Evolutionary conservation across 2,113 vertebrate genomes (phyloP).

Genomic region (Microtus ochrogaster): DNA sequence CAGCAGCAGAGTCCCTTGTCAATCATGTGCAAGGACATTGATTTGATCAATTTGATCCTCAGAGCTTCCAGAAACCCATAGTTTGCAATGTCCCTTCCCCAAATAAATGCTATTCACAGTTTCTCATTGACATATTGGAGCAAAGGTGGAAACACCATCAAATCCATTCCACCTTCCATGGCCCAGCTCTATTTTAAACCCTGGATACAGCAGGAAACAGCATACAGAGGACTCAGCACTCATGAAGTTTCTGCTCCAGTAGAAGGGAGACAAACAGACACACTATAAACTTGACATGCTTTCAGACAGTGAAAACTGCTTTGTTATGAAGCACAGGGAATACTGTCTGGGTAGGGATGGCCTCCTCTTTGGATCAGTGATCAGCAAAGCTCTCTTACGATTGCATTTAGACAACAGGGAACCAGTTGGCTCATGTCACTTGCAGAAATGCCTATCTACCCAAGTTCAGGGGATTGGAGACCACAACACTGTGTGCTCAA

Average conservation of each 20-base stretch:
- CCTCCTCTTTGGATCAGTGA: not conserved
- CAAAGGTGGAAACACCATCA: not conserved
- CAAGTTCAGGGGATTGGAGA: not conserved
- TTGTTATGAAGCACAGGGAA: not conserved
- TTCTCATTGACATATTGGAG: not conserved
- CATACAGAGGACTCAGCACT: not conserved
- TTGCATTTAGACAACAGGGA: not conserved
- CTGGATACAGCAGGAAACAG: not conserved
- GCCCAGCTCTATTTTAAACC: not conserved
- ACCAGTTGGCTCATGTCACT: not conserved
- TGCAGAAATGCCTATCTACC: not conserved
- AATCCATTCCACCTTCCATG: fast-evolving
- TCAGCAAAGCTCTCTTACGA: not conserved
- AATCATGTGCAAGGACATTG: not conserved
- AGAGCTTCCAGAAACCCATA: not conserved
- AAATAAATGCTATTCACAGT: not conserved
- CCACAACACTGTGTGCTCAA: not conserved
- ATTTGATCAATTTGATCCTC: not conserved
- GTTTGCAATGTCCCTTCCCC: not conserved
- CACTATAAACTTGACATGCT: too few relatives aligned
- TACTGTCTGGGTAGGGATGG: not conserved
- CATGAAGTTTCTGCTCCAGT: not conserved
- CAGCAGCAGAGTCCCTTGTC: not conserved
- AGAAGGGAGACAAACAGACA: not conserved
- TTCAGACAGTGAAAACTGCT: not conserved